Base-by-base conservation (phyloP, 2,113 vertebrate genomes). In the Melanerpes aurifrons region DNA sequence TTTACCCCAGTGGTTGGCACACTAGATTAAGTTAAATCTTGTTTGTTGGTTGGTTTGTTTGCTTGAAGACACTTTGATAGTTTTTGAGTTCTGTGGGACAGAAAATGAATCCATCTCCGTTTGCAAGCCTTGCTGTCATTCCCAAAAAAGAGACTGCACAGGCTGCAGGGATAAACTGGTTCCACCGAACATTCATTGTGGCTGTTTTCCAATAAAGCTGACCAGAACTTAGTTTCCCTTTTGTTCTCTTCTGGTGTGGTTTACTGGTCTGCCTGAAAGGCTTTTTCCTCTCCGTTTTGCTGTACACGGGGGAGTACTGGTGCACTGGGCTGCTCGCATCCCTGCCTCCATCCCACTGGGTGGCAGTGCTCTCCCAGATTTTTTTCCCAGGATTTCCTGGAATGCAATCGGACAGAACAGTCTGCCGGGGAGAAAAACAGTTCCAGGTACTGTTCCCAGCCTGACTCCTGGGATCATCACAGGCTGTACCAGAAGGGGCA, bases 181-280 rank as follows among this genome's bases (percentile, higher is more conserved):
- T 45, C 75, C 48, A 37, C 32, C 19, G 61, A 76, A 61, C 56
- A 12, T 56, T 69, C 37, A 10, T 20, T 47, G 77, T 37, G 75
- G 85, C 66, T 86, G 61, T 91, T 94, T 90, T 78, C 61, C 28
- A 87, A 96, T 94, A 96, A 96, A 96, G 37, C 57, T 77, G 43
- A 67, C 32, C 32, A 50, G 82, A 86, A 15, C 6, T n/a, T 31
- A 1, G 19, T 37, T 80, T 80, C 48, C 43, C 31, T 35, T 63
- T 26, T 11, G 40, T 24, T 53, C 71, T 61, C 2, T 18, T 37
- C 56, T 19, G 68, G 22, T 53, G 22, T 53, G 48, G 32, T 28
- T 73, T 32, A 2, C 24, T 71, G 56, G 0, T 45, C n/a, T 53
- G 67, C 40, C 66, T 16, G 68, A 54, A 28, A 56, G 47, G 76